Conservation (phyloP, 2,797 vertebrate genomes). For the Gouania willdenowi region DNA sequence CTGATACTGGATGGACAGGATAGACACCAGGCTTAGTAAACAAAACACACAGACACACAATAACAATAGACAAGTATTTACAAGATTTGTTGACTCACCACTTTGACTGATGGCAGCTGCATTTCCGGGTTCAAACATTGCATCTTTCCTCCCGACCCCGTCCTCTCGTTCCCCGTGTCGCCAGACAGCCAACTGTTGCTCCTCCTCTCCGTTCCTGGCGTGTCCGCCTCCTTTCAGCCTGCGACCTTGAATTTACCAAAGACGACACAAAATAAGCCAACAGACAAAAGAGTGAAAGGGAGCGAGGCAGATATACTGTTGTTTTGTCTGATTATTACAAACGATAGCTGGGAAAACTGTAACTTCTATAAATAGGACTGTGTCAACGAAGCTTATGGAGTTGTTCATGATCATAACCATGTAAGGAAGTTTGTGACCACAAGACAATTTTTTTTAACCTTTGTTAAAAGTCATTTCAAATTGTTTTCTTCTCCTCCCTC, state of each 20-base stretch:
- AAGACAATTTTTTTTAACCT: slow-evolving; percentile 4
- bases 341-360: background rate
- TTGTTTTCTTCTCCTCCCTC: background rate
- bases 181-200: slow-evolving; percentile 28
- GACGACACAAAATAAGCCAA: background rate
- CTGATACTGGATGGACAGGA: slow-evolving; percentile 16
- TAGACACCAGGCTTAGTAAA: background rate
- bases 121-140: slow-evolving; percentile 15
- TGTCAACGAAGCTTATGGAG: background rate
- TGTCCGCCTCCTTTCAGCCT: slow-evolving; percentile 60
- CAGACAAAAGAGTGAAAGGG: background rate
- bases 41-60: background rate
- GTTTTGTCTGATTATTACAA: slow-evolving; percentile 10
- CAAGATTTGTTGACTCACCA: slow-evolving; percentile 15
- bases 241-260: slow-evolving; percentile 43
- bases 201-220: slow-evolving; percentile 46
- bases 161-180: slow-evolving; percentile 25
- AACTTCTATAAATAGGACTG: background rate
- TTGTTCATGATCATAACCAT: slow-evolving; percentile 8
- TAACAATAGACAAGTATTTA: no score
- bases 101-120: slow-evolving; percentile 24
- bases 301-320: background rate
- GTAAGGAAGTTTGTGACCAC: slow-evolving; percentile 1
- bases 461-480: slow-evolving; percentile 19
- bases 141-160: slow-evolving; percentile 23